Percentiles rank a stretch among this genome's conserved stretches.
These are phyloP conservation scores for Formicarius rufipectus DNA, from an alignment of 2,113 vertebrate genomes.

Conservation along the genomic window DNA sequence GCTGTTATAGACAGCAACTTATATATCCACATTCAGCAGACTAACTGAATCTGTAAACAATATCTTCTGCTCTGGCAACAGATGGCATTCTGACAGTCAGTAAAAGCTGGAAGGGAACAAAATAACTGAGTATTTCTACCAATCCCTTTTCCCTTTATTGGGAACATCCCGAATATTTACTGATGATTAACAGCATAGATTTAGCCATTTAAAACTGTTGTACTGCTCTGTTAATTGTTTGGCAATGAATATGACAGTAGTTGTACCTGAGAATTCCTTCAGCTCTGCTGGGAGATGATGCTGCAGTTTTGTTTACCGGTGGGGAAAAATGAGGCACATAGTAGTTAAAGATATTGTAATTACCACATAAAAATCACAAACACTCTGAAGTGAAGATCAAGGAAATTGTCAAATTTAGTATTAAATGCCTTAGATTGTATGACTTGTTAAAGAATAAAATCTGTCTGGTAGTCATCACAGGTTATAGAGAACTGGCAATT, in stretches of 20 bases:
- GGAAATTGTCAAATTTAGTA: neutral
- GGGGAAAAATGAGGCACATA: neutral
- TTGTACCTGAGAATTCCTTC: neutral
- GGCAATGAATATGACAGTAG: neutral
- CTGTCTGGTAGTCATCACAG: neutral
- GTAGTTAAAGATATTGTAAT: neutral
- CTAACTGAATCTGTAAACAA: constrained; percentile 10
- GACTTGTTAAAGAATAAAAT: constrained; percentile 6
- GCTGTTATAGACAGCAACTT: neutral
- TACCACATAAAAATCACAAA: neutral
- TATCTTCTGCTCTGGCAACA: constrained; percentile 21
- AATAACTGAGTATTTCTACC: neutral
- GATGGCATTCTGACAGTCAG: constrained; percentile 36
- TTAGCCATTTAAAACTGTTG: neutral
- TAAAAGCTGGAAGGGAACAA: constrained; percentile 7
- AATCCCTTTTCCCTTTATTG: neutral
- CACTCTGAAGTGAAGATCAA: neutral
- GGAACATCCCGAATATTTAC: neutral
- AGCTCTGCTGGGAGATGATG: neutral
- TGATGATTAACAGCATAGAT: neutral
- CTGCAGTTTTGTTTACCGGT: neutral
- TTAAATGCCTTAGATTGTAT: neutral
- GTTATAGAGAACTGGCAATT: neutral
- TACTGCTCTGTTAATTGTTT: neutral
- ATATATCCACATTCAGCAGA: neutral